Base-by-base conservation (phyloP, 2,797 vertebrate genomes). In the Scomberomorus guttatus region DNA sequence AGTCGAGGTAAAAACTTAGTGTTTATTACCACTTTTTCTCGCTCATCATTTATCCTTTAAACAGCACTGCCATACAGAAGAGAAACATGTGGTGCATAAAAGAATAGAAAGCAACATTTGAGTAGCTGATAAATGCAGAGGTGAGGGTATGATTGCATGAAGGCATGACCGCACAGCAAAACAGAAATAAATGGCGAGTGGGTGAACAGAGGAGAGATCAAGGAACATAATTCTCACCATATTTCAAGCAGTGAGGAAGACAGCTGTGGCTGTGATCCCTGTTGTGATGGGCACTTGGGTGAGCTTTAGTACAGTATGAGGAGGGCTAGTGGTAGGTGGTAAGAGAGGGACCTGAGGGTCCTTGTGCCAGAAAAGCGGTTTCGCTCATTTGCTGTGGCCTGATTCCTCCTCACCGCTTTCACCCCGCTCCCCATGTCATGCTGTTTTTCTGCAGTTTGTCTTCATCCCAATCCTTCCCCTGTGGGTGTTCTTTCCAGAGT, bases 361-460 rank as follows among this genome's bases (percentile, higher is more conserved):
- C 48, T 29, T 27, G 20, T 70, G 29, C 50, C n/a, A 57, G 77
- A 22, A 65, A 69, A 60, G 1, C 83, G 27, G 48, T 69, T 78
- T 77, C 13, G 27, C 44, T 83, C n/a, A 55, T 87, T 85, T 79
- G 15, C 65, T 66, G 9, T 52, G 27, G 59, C 42, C 60, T 6
- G 22, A 34, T 55, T 63, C 55, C 5, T 63, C 32, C 55, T 66
- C 44, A 25, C 44, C 76, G 63, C 74, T 82, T 82, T 79, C 65
- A 69, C 69, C 37, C 64, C 18, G 42, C 27, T 74, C 34, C 25
- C 11, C 34, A 27, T 4, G 1, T 50, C 69, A 68, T 60, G 72
- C 79, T 77, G 72, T 50, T 72, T 86, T 58, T 58, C 48, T 56
- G 32, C 24, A 57, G 42, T 79, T 80, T 82, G 44, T 71, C 55